These are phyloP conservation scores for Eremobia ochroleuca DNA, from an alignment of 2,888 invertebrate genomes.

Conservation along the genomic window DNA sequence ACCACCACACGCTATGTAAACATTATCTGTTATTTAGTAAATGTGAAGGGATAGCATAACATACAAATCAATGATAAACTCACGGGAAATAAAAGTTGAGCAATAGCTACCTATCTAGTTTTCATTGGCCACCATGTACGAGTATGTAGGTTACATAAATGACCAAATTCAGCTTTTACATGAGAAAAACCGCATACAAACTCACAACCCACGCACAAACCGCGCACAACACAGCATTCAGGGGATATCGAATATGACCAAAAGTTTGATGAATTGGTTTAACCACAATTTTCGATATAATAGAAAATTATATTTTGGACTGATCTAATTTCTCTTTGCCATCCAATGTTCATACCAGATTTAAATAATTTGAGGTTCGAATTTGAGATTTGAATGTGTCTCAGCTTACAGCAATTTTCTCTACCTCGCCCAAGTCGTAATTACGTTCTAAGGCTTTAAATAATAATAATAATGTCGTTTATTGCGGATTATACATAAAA, in stretches of 20 bases:
- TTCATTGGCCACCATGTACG: not conserved
- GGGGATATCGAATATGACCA: slow-evolving; percentile 2
- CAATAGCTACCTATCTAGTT: not conserved
- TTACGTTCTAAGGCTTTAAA: slow-evolving; percentile 62
- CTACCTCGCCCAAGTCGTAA: slow-evolving; percentile 46
- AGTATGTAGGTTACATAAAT: too few species aligned
- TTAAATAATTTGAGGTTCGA: slow-evolving; percentile 35
- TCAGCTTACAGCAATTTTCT: slow-evolving; percentile 37
- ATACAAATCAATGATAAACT: not conserved
- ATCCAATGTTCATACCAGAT: slow-evolving; percentile 29
- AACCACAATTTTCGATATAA: slow-evolving; percentile 23
- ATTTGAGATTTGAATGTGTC: too few species aligned
- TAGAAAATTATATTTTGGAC: slow-evolving; percentile 25
- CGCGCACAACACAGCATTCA: not conserved
- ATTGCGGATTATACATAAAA: too few species aligned
- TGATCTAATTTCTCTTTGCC: slow-evolving; percentile 31
- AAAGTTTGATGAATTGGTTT: slow-evolving; percentile 19
- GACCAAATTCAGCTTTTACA: too few species aligned
- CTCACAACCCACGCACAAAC: too few species aligned
- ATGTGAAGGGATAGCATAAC: not conserved
- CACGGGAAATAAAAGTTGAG: not conserved
- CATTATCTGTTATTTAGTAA: not conserved
- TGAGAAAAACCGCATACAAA: not conserved
- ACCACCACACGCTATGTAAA: not conserved
- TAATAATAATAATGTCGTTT: too few species aligned